phyloP scores from a whole-genome alignment of 2,113 vertebrate species.

The Glaucidium brasilianum region DNA sequence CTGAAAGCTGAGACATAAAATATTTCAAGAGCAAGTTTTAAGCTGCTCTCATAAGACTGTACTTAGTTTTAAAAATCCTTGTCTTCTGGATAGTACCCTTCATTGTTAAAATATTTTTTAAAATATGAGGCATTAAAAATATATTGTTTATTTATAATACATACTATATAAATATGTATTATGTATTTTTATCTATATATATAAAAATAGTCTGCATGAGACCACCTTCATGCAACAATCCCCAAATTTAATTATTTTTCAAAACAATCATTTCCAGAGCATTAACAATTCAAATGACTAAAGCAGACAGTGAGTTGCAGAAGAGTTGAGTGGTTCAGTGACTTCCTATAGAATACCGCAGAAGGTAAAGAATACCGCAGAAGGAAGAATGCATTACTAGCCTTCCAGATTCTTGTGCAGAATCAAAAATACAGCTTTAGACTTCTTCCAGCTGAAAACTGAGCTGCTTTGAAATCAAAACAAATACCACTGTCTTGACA shows the following conservation, averaged over 20 bases:
- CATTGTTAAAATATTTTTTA: neutral
- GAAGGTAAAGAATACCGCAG: neutral
- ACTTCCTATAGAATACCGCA: neutral
- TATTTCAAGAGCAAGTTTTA: neutral
- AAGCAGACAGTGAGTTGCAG: neutral
- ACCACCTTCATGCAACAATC: neutral
- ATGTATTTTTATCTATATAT: neutral
- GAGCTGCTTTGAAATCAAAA: neutral
- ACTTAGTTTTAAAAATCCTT: neutral
- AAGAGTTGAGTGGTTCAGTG: neutral
- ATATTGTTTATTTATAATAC: neutral
- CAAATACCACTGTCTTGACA: neutral
- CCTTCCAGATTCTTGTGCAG: neutral
- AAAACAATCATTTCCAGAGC: neutral
- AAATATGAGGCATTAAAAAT: neutral
- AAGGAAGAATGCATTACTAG: neutral
- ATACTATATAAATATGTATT: neutral
- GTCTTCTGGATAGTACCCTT: neutral
- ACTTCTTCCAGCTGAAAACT: neutral
- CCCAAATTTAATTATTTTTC: neutral
- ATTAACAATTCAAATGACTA: neutral
- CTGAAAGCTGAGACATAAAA: neutral
- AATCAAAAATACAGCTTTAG: neutral
- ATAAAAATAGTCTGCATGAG: neutral
- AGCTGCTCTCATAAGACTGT: neutral